Evolutionary conservation across 2,113 vertebrate genomes (phyloP).

Genomic region (Sitta europaea): DNA sequence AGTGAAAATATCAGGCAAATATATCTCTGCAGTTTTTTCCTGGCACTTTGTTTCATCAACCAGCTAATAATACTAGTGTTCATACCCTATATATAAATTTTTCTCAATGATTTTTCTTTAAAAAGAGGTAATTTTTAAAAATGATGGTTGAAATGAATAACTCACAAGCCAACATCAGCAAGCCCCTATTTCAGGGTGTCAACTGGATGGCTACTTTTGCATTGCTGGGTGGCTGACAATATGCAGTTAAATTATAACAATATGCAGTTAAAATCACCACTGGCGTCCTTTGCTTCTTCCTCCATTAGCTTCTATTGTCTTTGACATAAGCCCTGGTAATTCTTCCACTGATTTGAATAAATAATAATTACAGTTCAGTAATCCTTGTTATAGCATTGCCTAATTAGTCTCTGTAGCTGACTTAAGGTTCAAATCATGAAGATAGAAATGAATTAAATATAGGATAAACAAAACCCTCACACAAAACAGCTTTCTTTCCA

Average conservation of each 20-base stretch:
- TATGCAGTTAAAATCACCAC: neutral
- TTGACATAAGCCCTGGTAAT: neutral
- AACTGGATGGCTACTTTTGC: neutral
- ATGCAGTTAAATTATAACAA: neutral
- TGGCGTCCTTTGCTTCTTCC: neutral
- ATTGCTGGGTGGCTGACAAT: neutral
- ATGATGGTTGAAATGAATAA: neutral
- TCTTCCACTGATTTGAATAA: constrained; percentile 33
- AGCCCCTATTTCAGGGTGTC: neutral
- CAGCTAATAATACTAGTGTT: neutral
- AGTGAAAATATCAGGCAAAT: neutral
- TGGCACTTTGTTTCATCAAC: neutral
- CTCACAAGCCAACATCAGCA: neutral
- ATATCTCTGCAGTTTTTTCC: neutral
- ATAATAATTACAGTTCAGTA: constrained; percentile 45
- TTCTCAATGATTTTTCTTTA: neutral
- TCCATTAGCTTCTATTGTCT: constrained; percentile 28
- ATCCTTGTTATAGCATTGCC: neutral
- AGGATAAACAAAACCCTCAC: neutral
- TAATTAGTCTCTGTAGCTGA: constrained; percentile 16
- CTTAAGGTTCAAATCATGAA: constrained; percentile 6
- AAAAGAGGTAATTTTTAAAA: neutral
- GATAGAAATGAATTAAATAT: neutral
- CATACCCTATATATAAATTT: neutral
- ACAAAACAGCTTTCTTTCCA: neutral